phyloP scores from a whole-genome alignment of 2,113 vertebrate genomes.

The Brachypteracias leptosomus region DNA sequence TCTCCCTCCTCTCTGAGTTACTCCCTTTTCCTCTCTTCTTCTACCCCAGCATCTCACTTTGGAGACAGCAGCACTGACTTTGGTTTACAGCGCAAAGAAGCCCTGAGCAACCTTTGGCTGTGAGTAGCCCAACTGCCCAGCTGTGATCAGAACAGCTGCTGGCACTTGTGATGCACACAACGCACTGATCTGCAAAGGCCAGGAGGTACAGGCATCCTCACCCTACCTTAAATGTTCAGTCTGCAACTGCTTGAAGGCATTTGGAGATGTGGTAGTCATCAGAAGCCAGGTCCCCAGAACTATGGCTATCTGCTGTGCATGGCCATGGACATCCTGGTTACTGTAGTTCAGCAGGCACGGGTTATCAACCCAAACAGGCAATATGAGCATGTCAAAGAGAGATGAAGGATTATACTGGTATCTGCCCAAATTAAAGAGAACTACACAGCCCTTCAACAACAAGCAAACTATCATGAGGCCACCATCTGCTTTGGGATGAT shows the following conservation, averaged over 20 bases:
- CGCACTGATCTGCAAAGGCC: background rate
- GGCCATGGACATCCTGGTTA: background rate
- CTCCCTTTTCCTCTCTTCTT: background rate
- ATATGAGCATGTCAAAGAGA: background rate
- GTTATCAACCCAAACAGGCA: background rate
- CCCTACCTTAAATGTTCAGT: background rate
- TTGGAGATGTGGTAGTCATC: background rate
- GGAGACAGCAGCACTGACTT: background rate
- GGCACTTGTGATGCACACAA: background rate
- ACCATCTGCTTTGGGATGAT: background rate
- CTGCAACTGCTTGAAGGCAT: background rate
- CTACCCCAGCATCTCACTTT: background rate
- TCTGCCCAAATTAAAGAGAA: background rate
- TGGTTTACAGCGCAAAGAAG: background rate
- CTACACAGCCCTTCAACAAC: background rate
- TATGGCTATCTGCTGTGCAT: background rate
- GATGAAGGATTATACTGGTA: background rate
- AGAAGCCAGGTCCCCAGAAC: background rate
- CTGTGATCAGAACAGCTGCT: background rate
- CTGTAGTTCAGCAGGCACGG: background rate
- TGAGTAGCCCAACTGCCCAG: background rate
- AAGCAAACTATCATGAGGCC: background rate
- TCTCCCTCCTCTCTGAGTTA: background rate
- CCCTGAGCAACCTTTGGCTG: background rate
- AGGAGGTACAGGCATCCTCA: background rate